A percentile compares a stretch with the other conserved stretches of the same genome.
Conservation (phyloP, 2,113 vertebrate genomes). For the Cavia porcellus region DNA sequence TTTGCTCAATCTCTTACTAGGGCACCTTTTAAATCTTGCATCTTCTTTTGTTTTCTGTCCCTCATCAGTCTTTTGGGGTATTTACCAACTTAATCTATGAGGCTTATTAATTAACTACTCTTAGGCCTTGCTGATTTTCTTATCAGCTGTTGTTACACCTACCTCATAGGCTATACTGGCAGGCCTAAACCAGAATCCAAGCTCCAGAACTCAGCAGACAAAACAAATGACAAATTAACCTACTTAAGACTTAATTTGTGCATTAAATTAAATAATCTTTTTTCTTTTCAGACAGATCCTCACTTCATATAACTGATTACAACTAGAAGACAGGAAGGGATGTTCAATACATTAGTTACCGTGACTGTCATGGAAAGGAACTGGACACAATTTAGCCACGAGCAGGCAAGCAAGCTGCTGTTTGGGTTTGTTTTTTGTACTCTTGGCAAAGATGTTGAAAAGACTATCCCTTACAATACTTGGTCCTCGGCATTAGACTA, state of each 20-base stretch:
- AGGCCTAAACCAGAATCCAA: conserved; percentile 12
- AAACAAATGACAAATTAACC: conserved; percentile 11
- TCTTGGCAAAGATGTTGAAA: background rate
- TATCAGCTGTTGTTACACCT: background rate
- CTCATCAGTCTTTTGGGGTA: background rate
- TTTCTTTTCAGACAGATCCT: background rate
- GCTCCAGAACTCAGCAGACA: background rate
- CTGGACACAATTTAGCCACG: background rate
- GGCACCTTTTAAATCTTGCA: background rate
- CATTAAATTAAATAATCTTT: background rate
- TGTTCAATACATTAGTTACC: background rate
- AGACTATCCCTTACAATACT: background rate
- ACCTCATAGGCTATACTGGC: background rate
- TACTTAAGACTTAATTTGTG: background rate
- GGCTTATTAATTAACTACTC: background rate
- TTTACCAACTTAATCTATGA: background rate
- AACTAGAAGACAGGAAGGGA: background rate
- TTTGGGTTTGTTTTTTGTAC: background rate
- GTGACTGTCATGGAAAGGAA: background rate
- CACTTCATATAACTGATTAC: background rate
- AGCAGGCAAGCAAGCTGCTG: background rate
- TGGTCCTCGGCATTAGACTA: background rate
- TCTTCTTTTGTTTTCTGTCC: background rate
- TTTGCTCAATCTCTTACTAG: background rate
- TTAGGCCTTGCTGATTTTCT: background rate